These are phyloP conservation scores for Choloepus didactylus DNA, from an alignment of 2,797 vertebrate genomes.

Conservation along the genomic window DNA sequence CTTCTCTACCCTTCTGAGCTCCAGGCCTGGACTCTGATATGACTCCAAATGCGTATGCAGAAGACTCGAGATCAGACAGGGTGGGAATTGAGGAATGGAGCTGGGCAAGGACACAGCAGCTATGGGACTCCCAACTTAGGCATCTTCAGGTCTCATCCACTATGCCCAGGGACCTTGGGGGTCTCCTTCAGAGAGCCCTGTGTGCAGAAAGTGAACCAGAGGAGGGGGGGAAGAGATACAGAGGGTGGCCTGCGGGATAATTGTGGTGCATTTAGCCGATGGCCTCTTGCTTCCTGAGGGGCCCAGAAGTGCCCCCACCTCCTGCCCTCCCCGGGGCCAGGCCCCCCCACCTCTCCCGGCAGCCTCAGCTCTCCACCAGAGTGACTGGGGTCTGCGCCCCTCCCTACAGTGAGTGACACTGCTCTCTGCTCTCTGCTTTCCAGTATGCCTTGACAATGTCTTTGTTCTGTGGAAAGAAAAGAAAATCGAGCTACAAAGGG, in stretches of 20 bases:
- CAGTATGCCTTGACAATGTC: conserved; percentile 70
- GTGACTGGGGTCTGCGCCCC: background rate
- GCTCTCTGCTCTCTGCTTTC: background rate
- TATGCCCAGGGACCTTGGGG: background rate
- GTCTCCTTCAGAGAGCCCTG: background rate
- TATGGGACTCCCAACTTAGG: background rate
- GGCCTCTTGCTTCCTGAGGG: background rate
- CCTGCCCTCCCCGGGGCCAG: background rate
- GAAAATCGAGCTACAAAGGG: conserved; percentile 82
- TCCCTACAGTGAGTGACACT: conserved; percentile 65
- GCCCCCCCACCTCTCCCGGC: background rate
- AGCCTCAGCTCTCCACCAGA: background rate
- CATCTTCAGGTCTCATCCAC: background rate
- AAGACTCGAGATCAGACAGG: background rate
- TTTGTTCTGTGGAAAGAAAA: conserved; percentile 84
- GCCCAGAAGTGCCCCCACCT: background rate
- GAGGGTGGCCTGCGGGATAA: background rate
- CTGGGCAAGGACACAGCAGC: background rate
- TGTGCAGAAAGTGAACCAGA: background rate
- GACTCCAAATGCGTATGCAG: background rate
- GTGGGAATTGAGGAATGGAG: background rate
- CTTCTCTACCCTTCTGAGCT: background rate
- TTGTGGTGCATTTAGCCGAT: background rate
- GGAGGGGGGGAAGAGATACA: background rate
- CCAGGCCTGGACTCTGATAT: background rate